Conservation (phyloP, 2,888 invertebrate genomes). For the Slavum lentiscoides region DNA sequence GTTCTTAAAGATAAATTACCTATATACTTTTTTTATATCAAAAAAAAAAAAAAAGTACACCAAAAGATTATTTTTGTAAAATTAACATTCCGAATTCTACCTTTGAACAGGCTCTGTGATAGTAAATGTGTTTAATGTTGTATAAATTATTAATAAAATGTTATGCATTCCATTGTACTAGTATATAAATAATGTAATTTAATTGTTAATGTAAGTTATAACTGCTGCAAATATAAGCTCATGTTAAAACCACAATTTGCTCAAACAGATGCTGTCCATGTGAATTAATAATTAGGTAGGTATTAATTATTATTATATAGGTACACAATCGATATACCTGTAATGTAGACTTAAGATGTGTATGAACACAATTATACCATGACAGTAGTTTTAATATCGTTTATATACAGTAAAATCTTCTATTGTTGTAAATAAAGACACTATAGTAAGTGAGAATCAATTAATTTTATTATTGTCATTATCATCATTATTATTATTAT, state of each 20-base stretch:
- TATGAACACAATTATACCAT: conserved; percentile 17
- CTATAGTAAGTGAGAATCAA: not conserved
- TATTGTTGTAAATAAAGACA: conserved; percentile 45
- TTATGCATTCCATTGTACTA: conserved; percentile 40
- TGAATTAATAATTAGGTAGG: not conserved
- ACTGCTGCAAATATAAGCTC: conserved; percentile 14
- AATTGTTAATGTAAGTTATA: conserved; percentile 12
- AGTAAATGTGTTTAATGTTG: conserved; percentile 24
- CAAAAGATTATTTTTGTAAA: conserved; percentile 29
- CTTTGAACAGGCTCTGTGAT: conserved; percentile 37
- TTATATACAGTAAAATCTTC: not conserved
- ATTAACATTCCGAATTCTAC: conserved; percentile 49
- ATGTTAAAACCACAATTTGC: conserved; percentile 37
- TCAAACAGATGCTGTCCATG: conserved; percentile 6
- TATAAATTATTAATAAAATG: not conserved
- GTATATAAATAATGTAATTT: not conserved
- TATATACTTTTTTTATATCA: not conserved
- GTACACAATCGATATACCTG: not conserved
- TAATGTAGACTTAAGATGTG: conserved; percentile 18
- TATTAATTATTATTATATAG: not conserved
- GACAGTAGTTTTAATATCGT: conserved; percentile 20
- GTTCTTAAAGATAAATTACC: not conserved
- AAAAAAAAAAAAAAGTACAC: not conserved
- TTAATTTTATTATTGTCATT: not conserved
- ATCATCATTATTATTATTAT: too few relatives aligned